These are phyloP conservation scores for Deroplatys truncata DNA, from an alignment of 2,888 invertebrate genomes.

Conservation along the genomic window DNA sequence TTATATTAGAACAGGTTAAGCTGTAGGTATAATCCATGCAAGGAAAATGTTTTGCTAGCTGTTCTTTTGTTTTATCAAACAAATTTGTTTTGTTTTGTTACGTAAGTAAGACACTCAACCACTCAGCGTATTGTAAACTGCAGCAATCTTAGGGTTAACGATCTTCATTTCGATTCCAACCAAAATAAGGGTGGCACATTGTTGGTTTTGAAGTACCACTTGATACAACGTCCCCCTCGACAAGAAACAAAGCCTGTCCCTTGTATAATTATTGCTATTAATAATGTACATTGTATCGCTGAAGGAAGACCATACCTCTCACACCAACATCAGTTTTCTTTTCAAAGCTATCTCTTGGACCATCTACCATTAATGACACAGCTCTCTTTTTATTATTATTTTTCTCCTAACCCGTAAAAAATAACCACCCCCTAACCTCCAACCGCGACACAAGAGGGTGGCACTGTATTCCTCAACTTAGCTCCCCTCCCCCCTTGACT, in stretches of 20 bases:
- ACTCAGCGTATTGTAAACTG: background rate
- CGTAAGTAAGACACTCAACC: background rate
- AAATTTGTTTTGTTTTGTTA: background rate
- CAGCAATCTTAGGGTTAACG: background rate
- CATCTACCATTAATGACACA: slow-evolving; percentile 1
- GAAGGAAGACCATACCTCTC: background rate
- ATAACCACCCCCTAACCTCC: background rate
- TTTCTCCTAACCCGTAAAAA: background rate
- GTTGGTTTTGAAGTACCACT: background rate
- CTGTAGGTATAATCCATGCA: no score
- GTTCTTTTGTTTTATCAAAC: no score
- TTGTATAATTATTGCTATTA: background rate
- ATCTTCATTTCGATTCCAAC: background rate
- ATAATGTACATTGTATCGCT: background rate
- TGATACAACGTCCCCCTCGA: background rate
- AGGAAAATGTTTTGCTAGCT: no score
- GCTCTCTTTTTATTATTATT: background rate
- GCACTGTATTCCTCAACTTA: background rate
- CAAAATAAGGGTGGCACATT: background rate
- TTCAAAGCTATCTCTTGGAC: slow-evolving; percentile 1
- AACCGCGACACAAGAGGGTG: background rate
- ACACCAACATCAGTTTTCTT: background rate
- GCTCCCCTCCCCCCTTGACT: background rate
- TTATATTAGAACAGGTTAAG: no score
- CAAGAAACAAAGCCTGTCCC: background rate